Evolutionary conservation across 2,113 vertebrate species (phyloP).

Genomic region (Haliaeetus leucogaster): DNA sequence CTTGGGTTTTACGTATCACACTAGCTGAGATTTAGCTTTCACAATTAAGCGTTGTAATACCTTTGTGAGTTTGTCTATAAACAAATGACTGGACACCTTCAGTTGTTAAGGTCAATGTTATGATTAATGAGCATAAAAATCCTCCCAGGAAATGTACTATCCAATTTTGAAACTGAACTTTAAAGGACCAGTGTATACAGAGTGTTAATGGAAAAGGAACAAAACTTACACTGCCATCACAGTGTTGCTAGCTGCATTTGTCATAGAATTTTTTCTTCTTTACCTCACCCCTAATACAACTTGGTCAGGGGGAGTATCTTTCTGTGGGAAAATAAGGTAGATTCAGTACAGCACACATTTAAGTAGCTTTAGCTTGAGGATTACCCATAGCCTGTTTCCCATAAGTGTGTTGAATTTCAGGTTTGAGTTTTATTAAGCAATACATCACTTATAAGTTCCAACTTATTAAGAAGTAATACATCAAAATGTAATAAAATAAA

Average conservation of each 20-base stretch:
- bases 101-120: background rate
- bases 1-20: background rate
- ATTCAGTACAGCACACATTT: background rate
- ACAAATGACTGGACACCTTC: background rate
- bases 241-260: background rate
- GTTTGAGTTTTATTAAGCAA: conserved; percentile 21
- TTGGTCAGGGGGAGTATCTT: background rate
- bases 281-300: background rate
- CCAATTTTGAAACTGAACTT: background rate
- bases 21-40: conserved; percentile 3
- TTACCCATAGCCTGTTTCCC: background rate
- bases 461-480: conserved; percentile 46
- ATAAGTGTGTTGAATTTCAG: background rate
- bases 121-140: background rate
- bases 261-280: background rate
- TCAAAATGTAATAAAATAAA: conserved; percentile 39
- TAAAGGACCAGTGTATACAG: background rate
- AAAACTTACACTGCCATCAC: background rate
- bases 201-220: background rate
- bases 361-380: background rate
- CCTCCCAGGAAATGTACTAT: background rate
- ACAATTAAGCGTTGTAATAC: background rate
- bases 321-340: background rate
- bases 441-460: conserved; percentile 9
- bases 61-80: conserved; percentile 36